Evolutionary conservation across 2,888 invertebrate genomes (phyloP), one percentile per base, ranked within the genome.

Genomic region (Entomobrya multifasciata): DNA sequence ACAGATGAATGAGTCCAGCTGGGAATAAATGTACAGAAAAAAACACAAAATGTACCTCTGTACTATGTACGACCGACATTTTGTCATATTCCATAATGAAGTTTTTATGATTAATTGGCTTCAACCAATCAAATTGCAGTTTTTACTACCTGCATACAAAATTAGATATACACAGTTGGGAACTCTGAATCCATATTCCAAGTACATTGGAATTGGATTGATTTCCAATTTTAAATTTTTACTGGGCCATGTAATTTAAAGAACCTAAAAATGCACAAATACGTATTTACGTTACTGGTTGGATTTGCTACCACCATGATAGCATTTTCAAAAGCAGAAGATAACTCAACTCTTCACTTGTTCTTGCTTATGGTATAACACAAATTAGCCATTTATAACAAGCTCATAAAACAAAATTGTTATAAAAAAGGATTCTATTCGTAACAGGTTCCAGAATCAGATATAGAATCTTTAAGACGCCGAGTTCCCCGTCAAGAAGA

Each of bases 401-500:
- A n/a, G n/a, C n/a, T n/a, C n/a, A n/a, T n/a, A 44, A 44, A 8
- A 11, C 5, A 44, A 44, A 20, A 57, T 20, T 25, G 20, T 20
- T 10, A 22, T 20, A 4, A 57, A 17, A 6, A 20, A 25, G 4
- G 10, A 57, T 57, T 57, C n/a, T n/a, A 20, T 8, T 3, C 36
- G 4, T 36, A 30, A 22, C 20, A 85, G 85, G 47, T 86, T 8
- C 86, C 86, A 30, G 70, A 86, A 4, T 72, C 57, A 15, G 72
- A 79, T 25, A 49, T 86, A 3, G 79, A 79, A 55, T 0, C 15
- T 0, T 60, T 86, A 13, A 20, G 62, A 65, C 20, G 49, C 10
- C 55, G 79, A 25, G 52, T 22, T 6, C 57, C 49, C 5, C 70
- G 86, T 5, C 86, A 86, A 52, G 86, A 86, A 17, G 79, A 86